A percentile compares a stretch with the other conserved stretches of the same genome.
These are phyloP conservation scores for Tupaia chinensis DNA, from an alignment of 2,113 vertebrate species.

Conservation along the genomic window DNA sequence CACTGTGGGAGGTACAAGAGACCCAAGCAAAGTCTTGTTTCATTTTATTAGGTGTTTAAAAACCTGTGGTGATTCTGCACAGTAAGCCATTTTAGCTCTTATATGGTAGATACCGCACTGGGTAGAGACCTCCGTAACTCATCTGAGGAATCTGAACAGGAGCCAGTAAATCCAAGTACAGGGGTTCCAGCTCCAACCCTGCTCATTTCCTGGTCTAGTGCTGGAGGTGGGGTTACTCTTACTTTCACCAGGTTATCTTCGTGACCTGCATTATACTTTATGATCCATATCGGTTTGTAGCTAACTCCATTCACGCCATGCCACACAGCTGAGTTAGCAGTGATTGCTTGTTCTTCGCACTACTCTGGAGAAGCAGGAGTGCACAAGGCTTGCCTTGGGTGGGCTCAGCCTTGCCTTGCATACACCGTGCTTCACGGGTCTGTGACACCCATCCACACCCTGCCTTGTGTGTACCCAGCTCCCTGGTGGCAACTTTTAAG, in stretches of 20 bases:
- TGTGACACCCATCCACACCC: too few species aligned
- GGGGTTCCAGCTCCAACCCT: background rate
- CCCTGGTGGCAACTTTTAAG: background rate
- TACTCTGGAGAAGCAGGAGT: rapidly evolving
- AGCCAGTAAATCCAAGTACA: too few species aligned
- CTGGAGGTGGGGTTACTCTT: too few species aligned
- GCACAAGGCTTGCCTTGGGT: rapidly evolving
- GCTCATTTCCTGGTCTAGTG: background rate
- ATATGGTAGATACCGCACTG: background rate
- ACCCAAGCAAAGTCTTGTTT: background rate
- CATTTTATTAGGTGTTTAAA: background rate
- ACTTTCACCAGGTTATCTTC: background rate
- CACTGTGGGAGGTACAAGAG: background rate
- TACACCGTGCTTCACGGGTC: too few species aligned
- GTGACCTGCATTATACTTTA: background rate
- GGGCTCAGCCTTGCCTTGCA: background rate
- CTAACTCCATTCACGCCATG: rapidly evolving
- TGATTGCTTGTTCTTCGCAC: rapidly evolving
- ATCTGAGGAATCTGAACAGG: background rate
- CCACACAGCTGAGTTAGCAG: too few species aligned
- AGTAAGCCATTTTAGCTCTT: background rate
- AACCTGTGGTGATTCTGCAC: background rate
- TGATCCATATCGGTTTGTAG: background rate
- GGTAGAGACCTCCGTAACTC: background rate
- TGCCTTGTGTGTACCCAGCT: background rate